Evolutionary conservation across 2,888 invertebrate species (phyloP).

Genomic region (Plusia festucae): DNA sequence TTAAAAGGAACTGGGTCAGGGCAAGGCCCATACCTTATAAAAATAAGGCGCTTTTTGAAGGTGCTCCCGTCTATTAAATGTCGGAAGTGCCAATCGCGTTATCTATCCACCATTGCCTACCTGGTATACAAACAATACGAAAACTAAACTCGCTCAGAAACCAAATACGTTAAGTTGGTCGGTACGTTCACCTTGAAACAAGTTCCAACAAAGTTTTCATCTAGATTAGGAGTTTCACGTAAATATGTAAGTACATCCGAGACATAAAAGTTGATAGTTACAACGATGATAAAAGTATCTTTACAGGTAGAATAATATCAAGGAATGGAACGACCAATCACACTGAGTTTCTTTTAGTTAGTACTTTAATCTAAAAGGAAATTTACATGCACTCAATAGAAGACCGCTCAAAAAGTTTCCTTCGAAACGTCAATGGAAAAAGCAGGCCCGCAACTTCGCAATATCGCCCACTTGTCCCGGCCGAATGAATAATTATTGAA

Average conservation of each 20-base stretch:
- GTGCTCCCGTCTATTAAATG: slow-evolving; percentile 69
- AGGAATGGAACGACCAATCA: slow-evolving; percentile 67
- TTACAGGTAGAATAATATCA: slow-evolving; percentile 56
- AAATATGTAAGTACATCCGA: slow-evolving; percentile 47
- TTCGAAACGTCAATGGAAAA: slow-evolving; percentile 70
- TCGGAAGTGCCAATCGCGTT: slow-evolving; percentile 72
- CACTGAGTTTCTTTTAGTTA: slow-evolving; percentile 72
- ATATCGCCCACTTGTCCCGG: slow-evolving; percentile 74
- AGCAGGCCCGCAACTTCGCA: slow-evolving; percentile 72
- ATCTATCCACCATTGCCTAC: slow-evolving; percentile 67
- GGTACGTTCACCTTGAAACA: slow-evolving; percentile 51
- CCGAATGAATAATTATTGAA: slow-evolving; percentile 79
- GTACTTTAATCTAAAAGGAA: slow-evolving; percentile 72
- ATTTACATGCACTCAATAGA: slow-evolving; percentile 79
- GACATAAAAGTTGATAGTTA: slow-evolving; percentile 46
- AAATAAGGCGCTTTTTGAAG: slow-evolving; percentile 79
- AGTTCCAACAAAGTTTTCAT: slow-evolving; percentile 44
- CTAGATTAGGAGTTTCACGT: slow-evolving; percentile 46
- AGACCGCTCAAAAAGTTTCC: slow-evolving; percentile 75
- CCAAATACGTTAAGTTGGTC: slow-evolving; percentile 48
- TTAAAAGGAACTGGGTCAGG: slow-evolving; percentile 88
- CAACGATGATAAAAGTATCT: slow-evolving; percentile 42
- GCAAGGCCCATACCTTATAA: slow-evolving; percentile 83
- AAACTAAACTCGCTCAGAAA: slow-evolving; percentile 55
- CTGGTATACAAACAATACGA: slow-evolving; percentile 64